Conservation (phyloP, 2,797 vertebrate genomes). For the Glyptemys insculpta region DNA sequence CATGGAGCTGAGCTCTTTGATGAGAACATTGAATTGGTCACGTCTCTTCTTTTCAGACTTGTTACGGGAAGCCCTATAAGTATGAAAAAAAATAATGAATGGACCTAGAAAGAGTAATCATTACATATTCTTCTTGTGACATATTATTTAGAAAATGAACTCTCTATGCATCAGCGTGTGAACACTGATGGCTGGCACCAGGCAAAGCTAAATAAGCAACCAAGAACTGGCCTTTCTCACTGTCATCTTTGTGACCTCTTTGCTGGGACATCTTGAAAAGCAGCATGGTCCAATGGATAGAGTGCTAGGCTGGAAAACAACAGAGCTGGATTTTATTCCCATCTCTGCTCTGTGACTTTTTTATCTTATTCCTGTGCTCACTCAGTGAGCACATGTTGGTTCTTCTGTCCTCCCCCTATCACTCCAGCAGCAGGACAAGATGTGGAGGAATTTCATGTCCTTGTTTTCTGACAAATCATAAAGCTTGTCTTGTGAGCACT, state of each 20-base stretch:
- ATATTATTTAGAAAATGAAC: not conserved
- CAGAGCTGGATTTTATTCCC: not conserved
- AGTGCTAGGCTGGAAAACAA: fast-evolving
- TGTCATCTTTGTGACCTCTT: not conserved
- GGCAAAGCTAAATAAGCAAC: conserved; percentile 1
- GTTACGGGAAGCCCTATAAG: conserved; percentile 86
- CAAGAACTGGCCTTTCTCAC: not conserved
- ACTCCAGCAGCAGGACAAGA: not conserved
- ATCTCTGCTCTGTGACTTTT: not conserved
- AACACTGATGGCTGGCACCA: not conserved
- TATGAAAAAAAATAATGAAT: not conserved
- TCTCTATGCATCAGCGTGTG: fast-evolving
- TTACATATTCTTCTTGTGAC: conserved; percentile 21
- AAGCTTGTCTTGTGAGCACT: not conserved
- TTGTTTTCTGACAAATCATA: not conserved
- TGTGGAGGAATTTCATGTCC: not conserved
- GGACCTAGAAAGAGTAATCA: not conserved
- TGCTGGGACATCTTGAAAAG: not conserved
- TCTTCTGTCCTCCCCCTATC: not conserved
- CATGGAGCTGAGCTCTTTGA: conserved; percentile 88
- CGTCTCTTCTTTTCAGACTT: conserved; percentile 89
- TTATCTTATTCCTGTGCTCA: not conserved
- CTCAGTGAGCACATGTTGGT: not conserved
- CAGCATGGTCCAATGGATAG: not conserved
- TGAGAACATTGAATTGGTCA: conserved; percentile 88